Base-by-base conservation (phyloP, 2,888 invertebrate species). In the Platycnemis pennipes region DNA sequence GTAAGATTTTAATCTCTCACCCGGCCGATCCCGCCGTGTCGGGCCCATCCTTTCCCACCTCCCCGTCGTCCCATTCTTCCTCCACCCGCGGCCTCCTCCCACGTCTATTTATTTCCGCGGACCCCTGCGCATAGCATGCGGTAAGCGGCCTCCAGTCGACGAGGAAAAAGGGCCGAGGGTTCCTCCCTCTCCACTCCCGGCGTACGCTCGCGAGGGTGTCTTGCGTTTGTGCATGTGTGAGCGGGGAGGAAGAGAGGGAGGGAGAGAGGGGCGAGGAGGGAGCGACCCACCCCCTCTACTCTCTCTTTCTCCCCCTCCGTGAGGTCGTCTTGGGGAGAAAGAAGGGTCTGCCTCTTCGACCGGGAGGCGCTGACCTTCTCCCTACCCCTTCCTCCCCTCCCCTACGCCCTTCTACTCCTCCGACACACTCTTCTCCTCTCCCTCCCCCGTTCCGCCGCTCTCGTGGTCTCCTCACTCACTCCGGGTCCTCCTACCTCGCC, bases 291-390 rank as follows among this genome's bases (percentile, higher is more conserved):
- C 19, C 13, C 49, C 19, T 16, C 13, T 19, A 49, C 13, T 19
- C 49, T 49, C 49, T 3, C n/a, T n/a, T n/a, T 3, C 49, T 49
- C 49, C 88, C n/a, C 77, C 77, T 77, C n/a, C 45, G 88, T 45
- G 88, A 88, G 88, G 88, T 88, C 88, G 88, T 88, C 46, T 46
- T 45, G 88, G 49, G 88, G 88, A 88, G 88, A 88, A 88, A 88
- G 88, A 88, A 88, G 88, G 88, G 88, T 88, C 91, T 69, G n/a
- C 53, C 56, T 31, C 88, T 53, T 22, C 56, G 53, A 49, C 53
- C 91, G 63, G 91, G 91, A 91, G 91, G 91, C 91, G 44, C 91
- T 69, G 69, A 69, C 91, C 91, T 45, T 56, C 88, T 46, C 88
- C 26, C 44, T n/a, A n/a, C 44, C 45, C 46, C 88, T 45, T 13